phyloP scores from a whole-genome alignment of 2,113 vertebrate species.

The Holacanthus passer region DNA sequence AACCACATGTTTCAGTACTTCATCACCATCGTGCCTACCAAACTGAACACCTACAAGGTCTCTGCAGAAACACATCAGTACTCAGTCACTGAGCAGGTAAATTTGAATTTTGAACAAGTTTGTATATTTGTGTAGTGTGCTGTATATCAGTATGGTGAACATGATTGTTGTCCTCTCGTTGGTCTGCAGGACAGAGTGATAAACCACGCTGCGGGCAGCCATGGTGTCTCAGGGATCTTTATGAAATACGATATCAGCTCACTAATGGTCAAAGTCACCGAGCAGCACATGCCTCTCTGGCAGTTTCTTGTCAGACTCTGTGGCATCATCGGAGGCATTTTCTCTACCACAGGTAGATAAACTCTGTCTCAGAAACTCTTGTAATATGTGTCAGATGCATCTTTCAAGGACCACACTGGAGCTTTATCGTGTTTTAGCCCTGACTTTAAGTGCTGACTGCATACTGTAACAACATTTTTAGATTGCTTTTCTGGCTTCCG shows the following conservation, averaged over 20 bases:
- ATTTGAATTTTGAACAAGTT: slow-evolving; percentile 60
- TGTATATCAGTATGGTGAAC: background rate
- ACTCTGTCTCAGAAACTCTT: background rate
- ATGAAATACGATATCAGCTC: slow-evolving; percentile 99
- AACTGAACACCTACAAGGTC: slow-evolving; percentile 93
- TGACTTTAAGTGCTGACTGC: background rate
- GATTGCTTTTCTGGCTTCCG: background rate
- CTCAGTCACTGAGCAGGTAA: slow-evolving; percentile 97
- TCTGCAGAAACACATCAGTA: slow-evolving; percentile 97
- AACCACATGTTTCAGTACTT: slow-evolving; percentile 99
- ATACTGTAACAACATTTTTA: background rate
- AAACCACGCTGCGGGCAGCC: slow-evolving; percentile 96
- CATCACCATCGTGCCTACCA: slow-evolving; percentile 98
- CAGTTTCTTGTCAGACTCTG: slow-evolving; percentile 97
- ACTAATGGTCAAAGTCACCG: slow-evolving; percentile 96
- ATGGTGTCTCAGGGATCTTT: slow-evolving; percentile 98
- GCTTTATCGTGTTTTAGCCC: background rate
- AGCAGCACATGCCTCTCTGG: slow-evolving; percentile 99
- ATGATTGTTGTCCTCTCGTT: background rate
- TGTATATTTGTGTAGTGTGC: background rate
- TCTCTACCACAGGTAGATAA: slow-evolving; percentile 92
- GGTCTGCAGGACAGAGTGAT: slow-evolving; percentile 90
- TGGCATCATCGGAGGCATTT: slow-evolving; percentile 97
- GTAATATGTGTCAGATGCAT: background rate
- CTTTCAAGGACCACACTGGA: background rate